Evolutionary conservation across 2,113 vertebrate species (phyloP), one percentile per base, ranked within the genome.

Genomic region (Australoheros scitulus): DNA sequence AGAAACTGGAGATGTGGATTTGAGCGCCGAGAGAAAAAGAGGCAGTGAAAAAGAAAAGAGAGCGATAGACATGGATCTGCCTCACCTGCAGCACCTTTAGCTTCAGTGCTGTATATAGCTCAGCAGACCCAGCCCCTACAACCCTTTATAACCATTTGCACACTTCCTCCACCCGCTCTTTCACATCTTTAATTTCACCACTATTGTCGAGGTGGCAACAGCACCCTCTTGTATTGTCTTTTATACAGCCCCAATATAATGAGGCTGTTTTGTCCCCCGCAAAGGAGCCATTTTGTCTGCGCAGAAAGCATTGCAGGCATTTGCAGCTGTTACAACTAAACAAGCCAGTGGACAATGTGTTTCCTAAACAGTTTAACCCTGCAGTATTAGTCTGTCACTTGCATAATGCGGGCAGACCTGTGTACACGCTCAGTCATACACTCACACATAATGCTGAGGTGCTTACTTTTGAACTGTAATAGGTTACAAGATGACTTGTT

Each of bases 121-220:
- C 75, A 65, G 29, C 24, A 59, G 74, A 22, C 61, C 56, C 43
- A 60, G 50, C 34, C 43, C 72, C 9, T 64, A 29, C 72, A 70
- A 8, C 61, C 32, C 74, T 76, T 81, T 80, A 70, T 61, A 70
- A 87, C 81, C 63, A 65, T 79, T 57, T 89, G 61, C 83, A 82
- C 84, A 32, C 13, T 17, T 84, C 84, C 79, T 86, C 64, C 58
- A 83, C 60, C 77, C 55, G 63, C 74, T 80, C 59, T 78, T 76
- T 93, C 81, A 84, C 90, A 87, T 89, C 90, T 94, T 94, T 93
- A 24, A 91, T 94, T 94, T 93, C 92, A 91, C 63, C 68, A 43
- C 83, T 52, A 92, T 94, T 93, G 91, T 93, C 68, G 78, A 26
- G 5, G 57, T 50, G 38, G 78, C 84, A 87, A 86, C 77, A 86